phyloP scores from a whole-genome alignment of 1,140 invertebrate genomes.

The Neodiprion fabricii region DNA sequence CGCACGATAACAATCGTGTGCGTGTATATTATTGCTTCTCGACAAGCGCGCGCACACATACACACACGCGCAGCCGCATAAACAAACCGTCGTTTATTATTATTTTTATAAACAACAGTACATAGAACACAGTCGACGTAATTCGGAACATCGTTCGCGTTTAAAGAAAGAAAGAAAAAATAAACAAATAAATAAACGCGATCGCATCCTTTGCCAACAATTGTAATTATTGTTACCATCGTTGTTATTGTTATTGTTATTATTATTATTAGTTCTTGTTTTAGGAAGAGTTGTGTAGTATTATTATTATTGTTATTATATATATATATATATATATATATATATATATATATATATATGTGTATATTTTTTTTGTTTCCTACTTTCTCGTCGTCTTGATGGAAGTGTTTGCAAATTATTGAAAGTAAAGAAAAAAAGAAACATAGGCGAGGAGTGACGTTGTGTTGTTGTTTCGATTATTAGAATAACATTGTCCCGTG shows the following conservation, averaged over 20 bases:
- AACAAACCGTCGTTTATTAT: neutral
- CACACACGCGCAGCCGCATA: slow-evolving; percentile 32
- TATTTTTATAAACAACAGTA: too few relatives aligned
- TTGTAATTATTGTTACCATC: slow-evolving; percentile 11
- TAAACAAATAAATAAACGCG: slow-evolving; percentile 10
- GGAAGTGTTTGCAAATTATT: neutral
- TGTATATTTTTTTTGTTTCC: slow-evolving; percentile 5
- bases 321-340: neutral
- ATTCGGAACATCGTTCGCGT: neutral
- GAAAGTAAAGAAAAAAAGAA: neutral
- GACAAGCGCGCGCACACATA: slow-evolving; percentile 22
- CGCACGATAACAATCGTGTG: too few relatives aligned
- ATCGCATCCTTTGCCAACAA: slow-evolving; percentile 22
- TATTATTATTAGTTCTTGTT: slow-evolving; percentile 24
- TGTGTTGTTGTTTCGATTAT: neutral
- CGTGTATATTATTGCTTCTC: too few relatives aligned
- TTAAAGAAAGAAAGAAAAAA: neutral
- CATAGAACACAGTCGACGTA: too few relatives aligned
- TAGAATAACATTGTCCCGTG: too few relatives aligned
- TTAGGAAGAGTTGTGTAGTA: slow-evolving; percentile 33
- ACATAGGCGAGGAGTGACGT: neutral
- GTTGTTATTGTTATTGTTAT: neutral
- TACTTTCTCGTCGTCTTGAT: neutral
- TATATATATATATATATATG: neutral
- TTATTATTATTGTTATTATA: neutral